These are phyloP conservation scores for Scaptomyza graminum DNA, from an alignment of 1,140 invertebrate species.

Conservation along the genomic window DNA sequence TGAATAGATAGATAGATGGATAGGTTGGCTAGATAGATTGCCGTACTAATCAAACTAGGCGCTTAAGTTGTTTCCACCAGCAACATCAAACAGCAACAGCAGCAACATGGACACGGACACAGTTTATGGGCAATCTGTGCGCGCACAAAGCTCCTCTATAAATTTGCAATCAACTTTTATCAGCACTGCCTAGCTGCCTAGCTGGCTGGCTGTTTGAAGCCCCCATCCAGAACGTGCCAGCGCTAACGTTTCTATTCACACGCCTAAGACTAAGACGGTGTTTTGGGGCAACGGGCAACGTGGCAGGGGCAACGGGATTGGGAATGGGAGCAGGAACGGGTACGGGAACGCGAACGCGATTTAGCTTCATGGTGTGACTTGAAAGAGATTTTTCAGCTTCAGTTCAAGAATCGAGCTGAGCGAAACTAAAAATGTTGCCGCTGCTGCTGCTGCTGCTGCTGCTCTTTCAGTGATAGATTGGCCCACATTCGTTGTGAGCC, in stretches of 20 bases:
- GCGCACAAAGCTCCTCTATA: conserved; percentile 60
- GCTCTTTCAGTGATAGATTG: conserved; percentile 70
- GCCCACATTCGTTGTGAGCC: conserved; percentile 71
- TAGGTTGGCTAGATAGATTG: conserved; percentile 33
- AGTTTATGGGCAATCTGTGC: conserved; percentile 72
- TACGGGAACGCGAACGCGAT: conserved; percentile 28
- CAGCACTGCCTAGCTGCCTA: conserved; percentile 39
- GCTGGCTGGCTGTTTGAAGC: conserved; percentile 18
- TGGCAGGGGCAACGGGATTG: conserved; percentile 32
- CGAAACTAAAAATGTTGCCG: not conserved
- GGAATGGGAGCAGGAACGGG: not conserved
- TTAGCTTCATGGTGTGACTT: conserved; percentile 27
- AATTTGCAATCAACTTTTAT: conserved; percentile 83
- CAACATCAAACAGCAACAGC: not conserved
- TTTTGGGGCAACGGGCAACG: not conserved
- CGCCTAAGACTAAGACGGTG: conserved; percentile 42
- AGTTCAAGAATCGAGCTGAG: not conserved
- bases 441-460: conserved; percentile 20
- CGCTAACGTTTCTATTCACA: conserved; percentile 81
- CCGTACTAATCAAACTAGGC: conserved; percentile 36
- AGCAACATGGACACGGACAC: conserved; percentile 45
- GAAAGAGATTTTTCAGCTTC: conserved; percentile 10
- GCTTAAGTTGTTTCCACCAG: conserved; percentile 36
- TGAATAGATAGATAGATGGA: conserved; percentile 23
- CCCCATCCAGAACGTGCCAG: conserved; percentile 67